Conservation (phyloP, 2,888 invertebrate species). For the Lumbricus terrestris region DNA sequence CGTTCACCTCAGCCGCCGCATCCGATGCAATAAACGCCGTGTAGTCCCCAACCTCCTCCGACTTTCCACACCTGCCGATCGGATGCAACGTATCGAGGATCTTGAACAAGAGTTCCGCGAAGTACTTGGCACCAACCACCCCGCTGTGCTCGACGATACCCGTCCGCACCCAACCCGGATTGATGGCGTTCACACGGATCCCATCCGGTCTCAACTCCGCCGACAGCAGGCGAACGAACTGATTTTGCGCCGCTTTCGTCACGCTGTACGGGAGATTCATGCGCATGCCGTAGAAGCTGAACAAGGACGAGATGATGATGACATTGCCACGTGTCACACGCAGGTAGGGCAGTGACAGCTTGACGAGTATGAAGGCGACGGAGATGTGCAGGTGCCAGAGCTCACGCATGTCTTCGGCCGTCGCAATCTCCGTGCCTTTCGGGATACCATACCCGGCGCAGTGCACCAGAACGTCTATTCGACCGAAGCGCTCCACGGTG, state of each 20-base stretch:
- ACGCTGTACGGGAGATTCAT: neutral
- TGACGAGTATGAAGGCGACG: neutral
- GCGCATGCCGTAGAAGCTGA: neutral
- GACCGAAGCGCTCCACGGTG: neutral
- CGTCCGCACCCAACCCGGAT: slow-evolving; percentile 10
- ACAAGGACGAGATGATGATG: neutral
- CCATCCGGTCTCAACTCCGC: neutral
- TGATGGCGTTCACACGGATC: neutral
- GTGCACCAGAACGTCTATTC: slow-evolving; percentile 9
- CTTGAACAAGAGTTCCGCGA: neutral
- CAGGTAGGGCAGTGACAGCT: neutral
- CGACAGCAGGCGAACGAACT: neutral
- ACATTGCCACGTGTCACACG: neutral
- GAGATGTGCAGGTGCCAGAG: neutral
- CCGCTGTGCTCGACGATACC: slow-evolving; percentile 6
- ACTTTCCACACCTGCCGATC: slow-evolving; percentile 4
- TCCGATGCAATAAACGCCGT: slow-evolving; percentile 19
- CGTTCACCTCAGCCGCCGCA: neutral
- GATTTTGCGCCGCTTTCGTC: slow-evolving; percentile 4
- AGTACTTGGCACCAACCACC: neutral
- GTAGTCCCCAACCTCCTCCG: slow-evolving; percentile 19
- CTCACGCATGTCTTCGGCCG: neutral
- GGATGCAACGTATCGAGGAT: slow-evolving; percentile 1
- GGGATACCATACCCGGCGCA: neutral
- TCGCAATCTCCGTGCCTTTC: neutral